Evolutionary conservation across 1,140 invertebrate species (phyloP).

Genomic region (Penaeus indicus): DNA sequence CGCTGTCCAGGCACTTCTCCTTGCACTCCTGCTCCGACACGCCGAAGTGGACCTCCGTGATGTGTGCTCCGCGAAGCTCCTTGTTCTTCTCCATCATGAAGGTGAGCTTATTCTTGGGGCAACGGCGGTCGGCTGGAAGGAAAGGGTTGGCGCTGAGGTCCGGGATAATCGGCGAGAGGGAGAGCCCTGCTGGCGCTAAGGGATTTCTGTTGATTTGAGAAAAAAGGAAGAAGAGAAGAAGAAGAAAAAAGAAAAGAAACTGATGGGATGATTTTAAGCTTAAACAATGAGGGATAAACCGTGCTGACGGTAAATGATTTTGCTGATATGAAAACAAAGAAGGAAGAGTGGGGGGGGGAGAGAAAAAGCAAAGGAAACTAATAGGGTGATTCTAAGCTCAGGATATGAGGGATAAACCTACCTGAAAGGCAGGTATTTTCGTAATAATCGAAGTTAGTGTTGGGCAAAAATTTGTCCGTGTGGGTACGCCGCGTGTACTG

Average conservation of each 20-base stretch:
- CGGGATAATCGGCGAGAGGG: neutral
- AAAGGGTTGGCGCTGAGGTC: neutral
- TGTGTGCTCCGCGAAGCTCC: conserved; percentile 86
- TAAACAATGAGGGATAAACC: conserved; percentile 64
- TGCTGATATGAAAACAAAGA: neutral
- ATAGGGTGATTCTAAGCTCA: neutral
- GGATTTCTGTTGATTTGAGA: neutral
- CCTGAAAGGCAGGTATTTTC: conserved; percentile 92
- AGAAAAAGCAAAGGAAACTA: neutral
- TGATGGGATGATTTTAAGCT: neutral
- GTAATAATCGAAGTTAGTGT: conserved; percentile 88
- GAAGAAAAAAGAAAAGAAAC: neutral
- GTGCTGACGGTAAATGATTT: conserved; percentile 76
- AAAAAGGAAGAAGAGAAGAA: neutral
- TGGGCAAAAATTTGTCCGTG: conserved; percentile 81
- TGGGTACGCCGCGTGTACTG: conserved; percentile 86
- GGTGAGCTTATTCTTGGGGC: conserved; percentile 82
- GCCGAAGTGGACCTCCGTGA: conserved; percentile 87
- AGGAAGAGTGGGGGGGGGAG: neutral
- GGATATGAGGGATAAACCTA: conserved; percentile 70
- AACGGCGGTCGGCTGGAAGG: conserved; percentile 82
- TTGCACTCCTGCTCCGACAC: conserved; percentile 88
- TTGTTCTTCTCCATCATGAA: conserved; percentile 92
- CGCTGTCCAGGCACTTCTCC: conserved; percentile 81
- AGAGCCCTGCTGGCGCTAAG: too few species aligned